A percentile compares a stretch with the other conserved stretches of the same genome.
phyloP scores from a whole-genome alignment of 2,888 invertebrate genomes.

The Dolichopus griseipennis region DNA sequence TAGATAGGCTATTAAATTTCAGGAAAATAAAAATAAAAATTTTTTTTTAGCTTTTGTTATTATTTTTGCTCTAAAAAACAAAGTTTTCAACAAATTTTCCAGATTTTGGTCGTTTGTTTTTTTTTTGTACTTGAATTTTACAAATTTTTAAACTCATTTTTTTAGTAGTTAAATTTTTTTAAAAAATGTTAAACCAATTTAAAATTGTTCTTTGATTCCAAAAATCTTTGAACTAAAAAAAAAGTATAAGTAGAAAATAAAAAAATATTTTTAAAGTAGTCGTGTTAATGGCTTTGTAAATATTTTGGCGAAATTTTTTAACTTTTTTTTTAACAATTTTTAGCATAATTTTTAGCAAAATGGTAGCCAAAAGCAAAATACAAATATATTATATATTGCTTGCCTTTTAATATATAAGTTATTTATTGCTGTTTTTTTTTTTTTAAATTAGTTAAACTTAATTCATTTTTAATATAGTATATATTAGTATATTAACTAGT shows the following conservation, averaged over 20 bases:
- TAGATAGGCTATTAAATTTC: too few species aligned
- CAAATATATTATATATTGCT: neutral
- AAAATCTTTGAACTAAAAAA: neutral
- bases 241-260: too few species aligned
- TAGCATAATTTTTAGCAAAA: neutral
- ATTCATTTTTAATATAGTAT: too few species aligned
- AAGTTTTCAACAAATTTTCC: neutral
- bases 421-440: neutral
- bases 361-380: neutral
- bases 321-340: neutral
- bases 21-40: neutral
- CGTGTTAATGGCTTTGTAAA: conserved; percentile 6
- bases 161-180: neutral
- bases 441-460: neutral
- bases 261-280: neutral
- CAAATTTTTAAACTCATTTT: neutral
- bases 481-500: too few species aligned
- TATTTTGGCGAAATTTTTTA: neutral
- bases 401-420: neutral
- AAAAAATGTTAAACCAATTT: neutral
- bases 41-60: conserved; percentile 3
- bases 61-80: neutral
- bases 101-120: too few species aligned
- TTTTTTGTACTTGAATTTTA: too few species aligned
- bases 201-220: neutral